Conservation (phyloP, 2,797 vertebrate species). For the Echeneis naucrates region DNA sequence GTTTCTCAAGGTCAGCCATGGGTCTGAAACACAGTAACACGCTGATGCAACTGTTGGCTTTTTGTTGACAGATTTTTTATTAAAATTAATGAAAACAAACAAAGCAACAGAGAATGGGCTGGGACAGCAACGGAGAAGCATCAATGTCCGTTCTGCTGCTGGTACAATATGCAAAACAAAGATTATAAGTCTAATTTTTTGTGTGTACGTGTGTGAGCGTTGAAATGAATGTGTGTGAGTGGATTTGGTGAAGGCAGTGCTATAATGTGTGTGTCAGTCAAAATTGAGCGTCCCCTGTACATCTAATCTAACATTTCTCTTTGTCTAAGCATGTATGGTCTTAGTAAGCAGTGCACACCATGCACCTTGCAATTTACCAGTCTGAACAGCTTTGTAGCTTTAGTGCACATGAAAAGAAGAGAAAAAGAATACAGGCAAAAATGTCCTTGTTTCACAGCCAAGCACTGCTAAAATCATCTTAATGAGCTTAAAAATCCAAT, state of each 20-base stretch:
- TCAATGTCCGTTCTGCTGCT: constrained; percentile 26
- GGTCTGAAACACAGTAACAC: constrained; percentile 3
- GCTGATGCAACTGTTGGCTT: constrained; percentile 17
- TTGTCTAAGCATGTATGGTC: background rate
- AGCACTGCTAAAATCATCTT: background rate
- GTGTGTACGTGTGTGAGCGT: constrained; percentile 26
- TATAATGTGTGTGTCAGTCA: constrained; percentile 17
- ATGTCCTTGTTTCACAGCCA: background rate
- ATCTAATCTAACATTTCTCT: constrained; percentile 15
- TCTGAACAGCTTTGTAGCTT: background rate
- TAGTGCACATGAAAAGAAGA: background rate
- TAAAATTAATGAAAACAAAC: constrained; percentile 69
- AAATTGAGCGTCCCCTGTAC: background rate
- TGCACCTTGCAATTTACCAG: background rate
- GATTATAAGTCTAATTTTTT: constrained; percentile 49
- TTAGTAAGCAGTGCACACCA: background rate
- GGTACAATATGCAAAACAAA: constrained; percentile 30
- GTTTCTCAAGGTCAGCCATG: constrained; percentile 38
- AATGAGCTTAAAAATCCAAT: background rate
- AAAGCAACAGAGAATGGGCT: constrained; percentile 46
- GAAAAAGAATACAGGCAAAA: background rate
- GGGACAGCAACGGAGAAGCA: constrained; percentile 42
- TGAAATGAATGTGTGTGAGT: background rate
- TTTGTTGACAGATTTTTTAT: constrained; percentile 59
- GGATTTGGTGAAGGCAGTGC: constrained; percentile 5